Evolutionary conservation across 2,113 vertebrate species (phyloP).

Genomic region (Saccopteryx leptura): DNA sequence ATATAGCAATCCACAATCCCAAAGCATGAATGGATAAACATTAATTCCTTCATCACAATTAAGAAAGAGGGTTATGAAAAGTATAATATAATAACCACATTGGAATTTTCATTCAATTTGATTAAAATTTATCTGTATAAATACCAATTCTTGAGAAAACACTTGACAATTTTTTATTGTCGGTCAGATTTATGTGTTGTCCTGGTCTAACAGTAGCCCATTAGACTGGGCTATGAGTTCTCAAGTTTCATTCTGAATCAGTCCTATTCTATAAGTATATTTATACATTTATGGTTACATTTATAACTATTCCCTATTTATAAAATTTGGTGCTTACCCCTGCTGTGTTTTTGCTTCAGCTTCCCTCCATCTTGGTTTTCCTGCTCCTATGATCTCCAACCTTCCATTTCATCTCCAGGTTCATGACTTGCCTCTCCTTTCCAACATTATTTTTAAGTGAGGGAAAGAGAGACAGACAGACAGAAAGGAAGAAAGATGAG

Average conservation of each 20-base stretch:
- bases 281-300: background rate
- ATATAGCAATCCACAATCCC: background rate
- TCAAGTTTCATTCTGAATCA: background rate
- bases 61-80: slow-evolving; percentile 29
- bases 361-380: background rate
- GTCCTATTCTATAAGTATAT: background rate
- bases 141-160: background rate
- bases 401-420: background rate
- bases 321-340: background rate
- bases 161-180: background rate
- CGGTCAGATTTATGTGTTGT: background rate
- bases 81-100: background rate
- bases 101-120: background rate
- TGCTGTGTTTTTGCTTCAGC: background rate
- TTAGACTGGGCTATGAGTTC: background rate
- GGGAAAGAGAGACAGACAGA: no score
- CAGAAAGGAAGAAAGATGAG: no score
- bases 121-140: background rate
- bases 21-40: background rate
- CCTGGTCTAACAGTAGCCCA: background rate
- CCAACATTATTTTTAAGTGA: background rate
- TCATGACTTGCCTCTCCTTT: background rate
- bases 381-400: background rate
- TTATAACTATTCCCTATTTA: background rate
- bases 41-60: slow-evolving; percentile 18